Evolutionary conservation across 2,888 invertebrate species (phyloP).

Genomic region (Protula sp.): DNA sequence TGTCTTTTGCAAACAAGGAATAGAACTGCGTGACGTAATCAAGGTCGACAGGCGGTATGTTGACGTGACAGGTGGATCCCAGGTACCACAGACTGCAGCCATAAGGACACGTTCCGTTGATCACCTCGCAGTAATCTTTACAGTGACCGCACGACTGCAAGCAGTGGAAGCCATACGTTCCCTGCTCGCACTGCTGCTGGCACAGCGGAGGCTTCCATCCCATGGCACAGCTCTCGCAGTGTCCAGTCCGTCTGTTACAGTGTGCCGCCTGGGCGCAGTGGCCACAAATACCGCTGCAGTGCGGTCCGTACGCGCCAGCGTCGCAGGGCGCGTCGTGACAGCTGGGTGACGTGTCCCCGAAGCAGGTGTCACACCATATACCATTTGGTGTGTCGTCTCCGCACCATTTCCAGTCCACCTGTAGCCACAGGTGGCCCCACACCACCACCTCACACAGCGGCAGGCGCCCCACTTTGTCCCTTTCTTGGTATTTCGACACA

Average conservation of each 20-base stretch:
- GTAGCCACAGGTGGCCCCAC: background rate
- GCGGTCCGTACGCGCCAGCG: background rate
- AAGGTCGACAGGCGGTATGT: background rate
- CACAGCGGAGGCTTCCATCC: background rate
- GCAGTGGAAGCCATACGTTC: background rate
- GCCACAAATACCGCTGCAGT: background rate
- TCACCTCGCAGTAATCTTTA: background rate
- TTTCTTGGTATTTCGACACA: background rate
- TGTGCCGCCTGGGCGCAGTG: background rate
- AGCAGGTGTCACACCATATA: background rate
- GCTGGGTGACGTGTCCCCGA: background rate
- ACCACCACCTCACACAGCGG: background rate
- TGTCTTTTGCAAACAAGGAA: background rate
- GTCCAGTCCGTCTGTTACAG: background rate
- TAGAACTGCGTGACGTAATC: background rate
- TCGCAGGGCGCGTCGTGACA: background rate
- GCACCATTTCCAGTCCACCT: background rate
- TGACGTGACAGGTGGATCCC: background rate
- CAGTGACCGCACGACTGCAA: background rate
- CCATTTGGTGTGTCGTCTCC: background rate
- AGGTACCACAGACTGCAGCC: background rate
- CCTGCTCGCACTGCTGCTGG: background rate
- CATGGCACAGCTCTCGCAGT: background rate
- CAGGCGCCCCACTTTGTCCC: background rate
- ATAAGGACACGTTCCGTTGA: background rate